Conservation (phyloP, 1,140 invertebrate species). For the Caligus rogercresseyi region DNA sequence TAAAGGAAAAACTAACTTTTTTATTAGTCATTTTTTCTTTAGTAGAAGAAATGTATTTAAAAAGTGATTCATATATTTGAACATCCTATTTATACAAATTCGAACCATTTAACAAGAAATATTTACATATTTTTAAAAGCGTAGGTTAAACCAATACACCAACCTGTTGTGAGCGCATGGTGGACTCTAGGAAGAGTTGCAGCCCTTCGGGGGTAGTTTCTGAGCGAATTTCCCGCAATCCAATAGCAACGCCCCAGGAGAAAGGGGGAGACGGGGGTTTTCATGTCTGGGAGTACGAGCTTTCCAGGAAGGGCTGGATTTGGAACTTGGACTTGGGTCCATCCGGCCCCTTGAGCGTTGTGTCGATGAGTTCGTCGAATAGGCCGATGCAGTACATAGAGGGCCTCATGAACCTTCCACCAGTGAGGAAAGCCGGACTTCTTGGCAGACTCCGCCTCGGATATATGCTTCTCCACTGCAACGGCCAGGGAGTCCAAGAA, state of each 20-base stretch:
- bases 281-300: constrained; percentile 33
- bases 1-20: no score
- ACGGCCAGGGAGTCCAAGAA: constrained; percentile 40
- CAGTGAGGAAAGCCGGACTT: constrained; percentile 37
- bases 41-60: no score
- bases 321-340: constrained; percentile 37
- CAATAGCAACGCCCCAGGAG: constrained; percentile 51
- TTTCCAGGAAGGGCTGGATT: constrained; percentile 42
- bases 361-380: constrained; percentile 18
- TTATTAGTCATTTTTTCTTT: no score
- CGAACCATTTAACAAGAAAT: no score
- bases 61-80: no score
- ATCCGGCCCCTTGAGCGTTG: background rate
- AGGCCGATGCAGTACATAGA: constrained; percentile 41
- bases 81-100: no score
- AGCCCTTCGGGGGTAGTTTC: constrained; percentile 39
- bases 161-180: constrained; percentile 35
- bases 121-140: no score
- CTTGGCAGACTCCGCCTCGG: constrained; percentile 31
- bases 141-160: no score
- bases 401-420: constrained; percentile 60
- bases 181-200: constrained; percentile 41
- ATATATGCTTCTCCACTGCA: constrained; percentile 44
- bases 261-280: constrained; percentile 39
- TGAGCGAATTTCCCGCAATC: constrained; percentile 47